Conservation (phyloP, 2,113 vertebrate species). For the Saccopteryx bilineata region DNA sequence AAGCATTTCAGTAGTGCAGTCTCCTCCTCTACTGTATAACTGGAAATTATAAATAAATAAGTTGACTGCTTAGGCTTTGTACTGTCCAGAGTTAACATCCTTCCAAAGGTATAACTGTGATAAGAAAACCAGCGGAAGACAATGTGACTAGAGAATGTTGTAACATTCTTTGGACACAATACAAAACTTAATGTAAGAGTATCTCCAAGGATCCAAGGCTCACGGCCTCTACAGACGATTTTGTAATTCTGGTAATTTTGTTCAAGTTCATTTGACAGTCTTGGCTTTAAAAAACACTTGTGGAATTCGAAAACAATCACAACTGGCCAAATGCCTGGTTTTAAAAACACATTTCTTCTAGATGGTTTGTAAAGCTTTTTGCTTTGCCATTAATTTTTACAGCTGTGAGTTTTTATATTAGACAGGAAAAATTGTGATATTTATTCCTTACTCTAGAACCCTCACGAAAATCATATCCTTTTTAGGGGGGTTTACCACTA, state of each 20-base stretch:
- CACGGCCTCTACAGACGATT: conserved; percentile 68
- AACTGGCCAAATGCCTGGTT: conserved; percentile 63
- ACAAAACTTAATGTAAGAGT: conserved; percentile 44
- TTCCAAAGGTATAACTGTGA: neutral
- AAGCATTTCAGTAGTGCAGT: neutral
- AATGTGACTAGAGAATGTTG: conserved; percentile 7
- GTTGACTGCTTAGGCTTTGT: neutral
- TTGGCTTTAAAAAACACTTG: conserved; percentile 75
- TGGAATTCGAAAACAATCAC: conserved; percentile 70
- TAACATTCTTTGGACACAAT: conserved; percentile 60
- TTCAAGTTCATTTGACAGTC: conserved; percentile 74
- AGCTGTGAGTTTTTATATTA: conserved; percentile 68
- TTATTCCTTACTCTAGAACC: conserved; percentile 71
- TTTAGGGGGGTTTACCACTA: neutral
- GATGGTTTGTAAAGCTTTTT: conserved; percentile 65
- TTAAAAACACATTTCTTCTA: conserved; percentile 71
- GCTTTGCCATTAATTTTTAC: conserved; percentile 80
- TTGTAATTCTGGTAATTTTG: conserved; percentile 72
- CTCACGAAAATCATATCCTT: conserved; percentile 56
- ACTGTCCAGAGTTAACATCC: neutral
- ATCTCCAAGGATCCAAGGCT: conserved; percentile 40
- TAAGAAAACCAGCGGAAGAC: conserved; percentile 50
- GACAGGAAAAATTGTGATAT: conserved; percentile 52
- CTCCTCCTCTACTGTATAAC: neutral
- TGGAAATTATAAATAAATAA: neutral